Evolutionary conservation across 2,113 vertebrate genomes (phyloP).

Genomic region (Phyllostomus discolor): DNA sequence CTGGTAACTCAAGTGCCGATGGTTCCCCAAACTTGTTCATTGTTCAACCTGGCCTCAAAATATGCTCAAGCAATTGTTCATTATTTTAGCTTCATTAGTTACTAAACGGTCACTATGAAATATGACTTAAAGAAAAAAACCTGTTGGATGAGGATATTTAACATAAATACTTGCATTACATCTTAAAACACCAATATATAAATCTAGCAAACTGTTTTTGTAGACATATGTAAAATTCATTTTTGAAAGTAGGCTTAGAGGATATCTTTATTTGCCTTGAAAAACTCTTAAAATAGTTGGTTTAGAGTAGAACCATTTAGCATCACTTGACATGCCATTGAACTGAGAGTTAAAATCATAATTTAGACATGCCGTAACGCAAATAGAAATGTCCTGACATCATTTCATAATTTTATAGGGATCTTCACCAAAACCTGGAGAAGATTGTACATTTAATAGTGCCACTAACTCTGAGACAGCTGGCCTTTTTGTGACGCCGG

Average conservation of each 20-base stretch:
- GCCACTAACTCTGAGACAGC: conserved; percentile 7
- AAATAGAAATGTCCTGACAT: conserved; percentile 25
- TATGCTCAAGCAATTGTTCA: background rate
- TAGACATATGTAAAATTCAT: background rate
- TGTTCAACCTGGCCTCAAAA: background rate
- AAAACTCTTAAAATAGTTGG: conserved; percentile 1
- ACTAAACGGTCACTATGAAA: background rate
- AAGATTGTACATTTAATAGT: background rate
- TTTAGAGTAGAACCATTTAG: background rate
- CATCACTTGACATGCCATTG: conserved; percentile 3
- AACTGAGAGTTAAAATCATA: conserved; percentile 9
- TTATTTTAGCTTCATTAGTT: conserved; percentile 16
- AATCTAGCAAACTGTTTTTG: background rate
- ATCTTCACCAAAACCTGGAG: background rate
- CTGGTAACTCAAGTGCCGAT: background rate
- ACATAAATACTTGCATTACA: background rate
- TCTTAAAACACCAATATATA: background rate
- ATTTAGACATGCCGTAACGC: background rate
- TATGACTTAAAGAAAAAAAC: background rate
- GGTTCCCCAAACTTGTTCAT: background rate
- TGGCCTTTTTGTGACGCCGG: background rate
- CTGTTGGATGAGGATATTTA: background rate
- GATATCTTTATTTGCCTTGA: background rate
- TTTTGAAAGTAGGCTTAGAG: background rate
- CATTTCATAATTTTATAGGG: conserved; percentile 1